Conservation (phyloP, 1,140 invertebrate genomes). For the Pemphigus obesinymphae region DNA sequence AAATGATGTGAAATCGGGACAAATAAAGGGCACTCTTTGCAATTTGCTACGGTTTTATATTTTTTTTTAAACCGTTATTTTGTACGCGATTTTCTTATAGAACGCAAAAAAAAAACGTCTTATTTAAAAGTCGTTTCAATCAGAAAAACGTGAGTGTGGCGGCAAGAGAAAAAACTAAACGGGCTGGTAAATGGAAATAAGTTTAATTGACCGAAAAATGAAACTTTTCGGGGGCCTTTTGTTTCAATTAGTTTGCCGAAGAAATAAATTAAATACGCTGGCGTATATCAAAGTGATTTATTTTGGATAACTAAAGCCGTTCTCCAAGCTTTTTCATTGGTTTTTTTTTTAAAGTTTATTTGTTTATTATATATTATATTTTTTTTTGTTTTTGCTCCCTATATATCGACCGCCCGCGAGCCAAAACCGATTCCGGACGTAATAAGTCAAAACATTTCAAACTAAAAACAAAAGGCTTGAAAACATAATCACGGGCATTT, state of each 20-base stretch:
- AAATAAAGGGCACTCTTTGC: constrained; percentile 28
- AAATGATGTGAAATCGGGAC: constrained; percentile 36
- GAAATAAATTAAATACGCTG: constrained; percentile 40
- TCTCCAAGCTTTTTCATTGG: constrained; percentile 1
- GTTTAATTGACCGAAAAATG: constrained; percentile 41
- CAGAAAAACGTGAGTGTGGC: constrained; percentile 32
- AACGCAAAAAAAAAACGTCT: constrained; percentile 9
- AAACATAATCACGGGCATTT: not conserved
- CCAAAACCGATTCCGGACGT: not conserved
- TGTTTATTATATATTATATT: not conserved
- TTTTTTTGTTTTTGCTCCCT: not conserved
- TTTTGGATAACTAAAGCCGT: constrained; percentile 34
- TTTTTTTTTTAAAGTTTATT: not conserved
- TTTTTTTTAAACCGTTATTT: constrained; percentile 10
- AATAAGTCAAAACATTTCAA: constrained; percentile 18
- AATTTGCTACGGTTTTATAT: not conserved
- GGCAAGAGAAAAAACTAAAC: constrained; percentile 32
- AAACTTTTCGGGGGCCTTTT: constrained; percentile 40
- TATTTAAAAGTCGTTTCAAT: constrained; percentile 41
- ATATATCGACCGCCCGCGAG: not conserved
- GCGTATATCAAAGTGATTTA: constrained; percentile 40
- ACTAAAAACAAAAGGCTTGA: not conserved
- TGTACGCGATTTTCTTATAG: not conserved
- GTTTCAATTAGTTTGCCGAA: constrained; percentile 40
- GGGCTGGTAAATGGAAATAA: constrained; percentile 40